phyloP scores from a whole-genome alignment of 2,797 vertebrate genomes.

The Scomberomorus guttatus region DNA sequence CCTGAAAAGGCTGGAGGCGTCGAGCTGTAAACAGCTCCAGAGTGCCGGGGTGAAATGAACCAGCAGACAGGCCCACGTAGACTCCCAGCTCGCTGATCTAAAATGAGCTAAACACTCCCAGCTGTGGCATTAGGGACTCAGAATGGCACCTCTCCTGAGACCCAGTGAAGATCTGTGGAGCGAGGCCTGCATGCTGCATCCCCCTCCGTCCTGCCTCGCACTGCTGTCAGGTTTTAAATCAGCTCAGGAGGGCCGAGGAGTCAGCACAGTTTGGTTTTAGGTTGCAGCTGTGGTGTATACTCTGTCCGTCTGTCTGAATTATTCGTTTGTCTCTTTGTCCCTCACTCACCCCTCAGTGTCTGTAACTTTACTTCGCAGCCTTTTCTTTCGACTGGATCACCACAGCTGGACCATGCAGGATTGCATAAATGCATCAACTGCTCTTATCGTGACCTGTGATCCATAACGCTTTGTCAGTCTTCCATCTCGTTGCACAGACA shows the following conservation, averaged over 20 bases:
- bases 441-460: conserved; percentile 70
- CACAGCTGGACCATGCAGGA: conserved; percentile 58
- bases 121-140: conserved; percentile 74
- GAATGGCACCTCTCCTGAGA: conserved; percentile 69
- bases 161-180: conserved; percentile 43
- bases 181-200: conserved; percentile 14
- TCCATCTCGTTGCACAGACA: conserved; percentile 61
- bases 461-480: conserved; percentile 67
- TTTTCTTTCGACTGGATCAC: conserved; percentile 30
- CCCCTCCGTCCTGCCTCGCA: conserved; percentile 24
- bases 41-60: conserved; percentile 75
- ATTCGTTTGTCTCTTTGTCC: conserved; percentile 28
- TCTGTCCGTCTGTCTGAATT: conserved; percentile 47
- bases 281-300: conserved; percentile 37
- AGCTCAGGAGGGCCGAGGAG: conserved; percentile 37
- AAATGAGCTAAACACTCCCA: conserved; percentile 78
- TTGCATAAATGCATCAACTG: conserved; percentile 59
- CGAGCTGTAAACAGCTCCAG: conserved; percentile 80
- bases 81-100: conserved; percentile 66
- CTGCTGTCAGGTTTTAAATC: conserved; percentile 56
- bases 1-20: conserved; percentile 73
- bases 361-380: conserved; percentile 22
- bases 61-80: conserved; percentile 73
- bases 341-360: conserved; percentile 16
- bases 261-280: conserved; percentile 52